These are phyloP conservation scores for Tiphia femorata DNA, from an alignment of 2,888 invertebrate species.

Conservation along the genomic window DNA sequence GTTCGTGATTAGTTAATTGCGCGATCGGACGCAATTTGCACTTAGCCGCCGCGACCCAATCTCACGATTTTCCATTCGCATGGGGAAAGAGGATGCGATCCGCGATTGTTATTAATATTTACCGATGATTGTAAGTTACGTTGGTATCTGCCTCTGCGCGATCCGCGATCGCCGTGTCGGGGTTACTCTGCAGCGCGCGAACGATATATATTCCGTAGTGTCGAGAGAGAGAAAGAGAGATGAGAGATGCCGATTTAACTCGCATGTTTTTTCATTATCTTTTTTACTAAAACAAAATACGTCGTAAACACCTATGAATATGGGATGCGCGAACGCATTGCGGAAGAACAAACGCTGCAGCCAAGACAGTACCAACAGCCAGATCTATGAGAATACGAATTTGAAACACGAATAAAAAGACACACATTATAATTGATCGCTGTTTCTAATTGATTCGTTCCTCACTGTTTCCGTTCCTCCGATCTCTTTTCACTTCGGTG, in stretches of 20 bases:
- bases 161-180: too few species aligned
- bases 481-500: neutral
- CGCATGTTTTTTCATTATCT: slow-evolving; percentile 29
- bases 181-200: too few species aligned
- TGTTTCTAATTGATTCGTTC: neutral
- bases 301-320: slow-evolving; percentile 40
- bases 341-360: slow-evolving; percentile 28
- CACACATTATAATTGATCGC: slow-evolving; percentile 38
- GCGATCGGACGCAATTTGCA: neutral
- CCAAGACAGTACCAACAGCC: slow-evolving; percentile 37
- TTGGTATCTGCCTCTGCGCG: neutral
- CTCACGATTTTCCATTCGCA: neutral
- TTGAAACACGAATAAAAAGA: slow-evolving; percentile 62
- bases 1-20: slow-evolving; percentile 14
- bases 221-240: too few species aligned
- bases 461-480: neutral
- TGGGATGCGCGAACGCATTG: slow-evolving; percentile 25
- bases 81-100: neutral
- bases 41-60: neutral
- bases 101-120: neutral
- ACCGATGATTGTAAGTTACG: neutral
- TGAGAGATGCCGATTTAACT: slow-evolving; percentile 17
- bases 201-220: too few species aligned
- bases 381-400: slow-evolving; percentile 57
- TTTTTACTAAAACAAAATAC: slow-evolving; percentile 26